Evolutionary conservation across 1,140 invertebrate species (phyloP), one percentile per base, ranked within the genome.

Genomic region (Phymastichus coffea): DNA sequence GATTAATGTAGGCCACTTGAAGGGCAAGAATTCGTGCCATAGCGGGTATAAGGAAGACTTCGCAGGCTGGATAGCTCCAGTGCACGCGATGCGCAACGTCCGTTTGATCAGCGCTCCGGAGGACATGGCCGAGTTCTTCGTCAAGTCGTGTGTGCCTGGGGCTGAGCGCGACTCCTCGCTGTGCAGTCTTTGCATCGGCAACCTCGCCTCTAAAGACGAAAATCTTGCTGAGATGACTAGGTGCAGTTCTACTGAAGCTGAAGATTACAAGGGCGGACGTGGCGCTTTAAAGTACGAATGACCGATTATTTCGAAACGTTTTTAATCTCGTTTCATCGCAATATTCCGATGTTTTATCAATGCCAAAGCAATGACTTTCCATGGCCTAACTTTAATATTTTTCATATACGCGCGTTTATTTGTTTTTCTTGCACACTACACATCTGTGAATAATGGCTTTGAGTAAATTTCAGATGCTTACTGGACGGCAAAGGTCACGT

Each of bases 251-350:
- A 72, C 73, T 19, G 61, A 73, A 4, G 70, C 66, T 0, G 81
- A 82, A 63, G 63, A 73, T 49, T 83, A 73, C 65, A 74, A 66
- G 35, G 79, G 80, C 14, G 79, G 78, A 35, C 66, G 68, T 38
- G 83, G 88, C 25, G 86, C 88, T 26, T 84, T 90, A 55, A 76
- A 86, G 68, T 91, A 33, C 70, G 82, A 7, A 33, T 33, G n/a
- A 40, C n/a, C n/a, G n/a, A n/a, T n/a, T n/a, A n/a, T n/a, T n/a
- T n/a, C n/a, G n/a, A n/a, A n/a, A n/a, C n/a, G n/a, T n/a, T n/a
- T n/a, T n/a, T n/a, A n/a, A n/a, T n/a, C n/a, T n/a, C n/a, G n/a
- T n/a, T n/a, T n/a, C n/a, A n/a, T n/a, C n/a, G n/a, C n/a, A n/a
- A n/a, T n/a, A n/a, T n/a, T n/a, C n/a, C n/a, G n/a, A n/a, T n/a